phyloP scores from a whole-genome alignment of 2,888 invertebrate species.

The Xanthorhoe spadicearia region DNA sequence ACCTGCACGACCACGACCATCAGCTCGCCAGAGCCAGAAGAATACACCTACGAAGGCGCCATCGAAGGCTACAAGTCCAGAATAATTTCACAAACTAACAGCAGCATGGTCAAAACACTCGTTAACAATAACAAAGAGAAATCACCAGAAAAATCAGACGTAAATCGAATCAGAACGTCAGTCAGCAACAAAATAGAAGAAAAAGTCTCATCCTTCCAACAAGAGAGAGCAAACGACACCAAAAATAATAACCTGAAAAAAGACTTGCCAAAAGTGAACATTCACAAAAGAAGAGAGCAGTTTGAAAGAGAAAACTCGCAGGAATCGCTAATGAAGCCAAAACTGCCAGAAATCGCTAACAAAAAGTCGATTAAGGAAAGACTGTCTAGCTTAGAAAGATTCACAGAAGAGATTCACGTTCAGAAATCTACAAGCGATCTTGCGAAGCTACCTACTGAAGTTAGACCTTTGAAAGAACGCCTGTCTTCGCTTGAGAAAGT shows the following conservation, averaged over 20 bases:
- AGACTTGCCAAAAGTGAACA: slow-evolving; percentile 91
- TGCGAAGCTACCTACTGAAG: slow-evolving; percentile 83
- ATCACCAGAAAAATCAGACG: slow-evolving; percentile 71
- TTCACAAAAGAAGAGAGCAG: slow-evolving; percentile 92
- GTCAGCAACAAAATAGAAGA: slow-evolving; percentile 86
- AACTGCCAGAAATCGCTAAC: slow-evolving; percentile 86
- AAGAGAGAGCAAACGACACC: slow-evolving; percentile 73
- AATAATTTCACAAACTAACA: slow-evolving; percentile 86
- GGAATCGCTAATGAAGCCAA: slow-evolving; percentile 80
- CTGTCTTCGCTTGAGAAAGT: slow-evolving; percentile 86
- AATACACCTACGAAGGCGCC: slow-evolving; percentile 94
- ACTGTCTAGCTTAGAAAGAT: slow-evolving; percentile 88
- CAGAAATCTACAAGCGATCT: slow-evolving; percentile 79
- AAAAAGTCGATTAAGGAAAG: slow-evolving; percentile 90
- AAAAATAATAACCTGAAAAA: slow-evolving; percentile 81
- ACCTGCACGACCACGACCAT: slow-evolving; percentile 88
- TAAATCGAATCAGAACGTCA: slow-evolving; percentile 78
- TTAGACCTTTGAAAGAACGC: slow-evolving; percentile 87
- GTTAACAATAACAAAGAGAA: slow-evolving; percentile 79
- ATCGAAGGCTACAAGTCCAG: slow-evolving; percentile 94
- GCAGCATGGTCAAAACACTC: slow-evolving; percentile 75
- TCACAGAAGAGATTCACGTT: slow-evolving; percentile 82
- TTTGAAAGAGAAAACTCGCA: slow-evolving; percentile 89
- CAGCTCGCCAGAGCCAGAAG: slow-evolving; percentile 89
- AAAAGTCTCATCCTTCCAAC: slow-evolving; percentile 86